Percentiles rank a stretch among this genome's conserved stretches.
phyloP scores from a whole-genome alignment of 1,140 invertebrate genomes.

The Trachymyrmex cornetzi region DNA sequence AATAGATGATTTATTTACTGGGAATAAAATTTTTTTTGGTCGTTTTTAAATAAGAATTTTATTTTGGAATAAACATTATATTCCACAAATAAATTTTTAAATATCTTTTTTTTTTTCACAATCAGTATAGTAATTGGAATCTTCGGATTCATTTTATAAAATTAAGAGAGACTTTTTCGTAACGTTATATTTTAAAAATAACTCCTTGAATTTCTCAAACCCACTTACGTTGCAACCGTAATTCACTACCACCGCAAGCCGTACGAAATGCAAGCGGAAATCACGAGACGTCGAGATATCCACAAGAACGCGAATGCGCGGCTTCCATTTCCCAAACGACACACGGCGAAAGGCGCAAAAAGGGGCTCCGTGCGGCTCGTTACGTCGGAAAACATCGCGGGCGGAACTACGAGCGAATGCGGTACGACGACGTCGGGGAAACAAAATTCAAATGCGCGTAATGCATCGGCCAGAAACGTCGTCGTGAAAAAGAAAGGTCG shows the following conservation, averaged over 20 bases:
- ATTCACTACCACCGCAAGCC: slow-evolving; percentile 22
- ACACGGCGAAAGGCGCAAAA: slow-evolving; percentile 53
- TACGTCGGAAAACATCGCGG: slow-evolving; percentile 59
- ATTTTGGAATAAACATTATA: too few relatives aligned
- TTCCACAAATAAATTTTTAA: too few relatives aligned
- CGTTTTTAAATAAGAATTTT: too few relatives aligned
- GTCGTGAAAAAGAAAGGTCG: slow-evolving; percentile 55
- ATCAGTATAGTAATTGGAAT: not conserved
- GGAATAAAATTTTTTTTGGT: too few relatives aligned
- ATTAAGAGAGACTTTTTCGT: not conserved
- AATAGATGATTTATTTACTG: too few relatives aligned
- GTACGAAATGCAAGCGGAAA: slow-evolving; percentile 41
- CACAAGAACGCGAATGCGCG: slow-evolving; percentile 15
- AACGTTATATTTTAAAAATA: slow-evolving; percentile 8
- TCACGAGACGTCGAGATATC: slow-evolving; percentile 28
- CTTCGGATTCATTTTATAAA: not conserved
- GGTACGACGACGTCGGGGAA: slow-evolving; percentile 33
- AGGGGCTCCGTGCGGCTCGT: slow-evolving; percentile 46
- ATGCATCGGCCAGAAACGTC: slow-evolving; percentile 56
- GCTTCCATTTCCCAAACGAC: slow-evolving; percentile 59
- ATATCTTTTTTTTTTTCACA: too few relatives aligned
- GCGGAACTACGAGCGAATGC: slow-evolving; percentile 44
- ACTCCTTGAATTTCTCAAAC: slow-evolving; percentile 1
- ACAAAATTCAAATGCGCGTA: slow-evolving; percentile 67
- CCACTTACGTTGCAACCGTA: slow-evolving; percentile 22